phyloP scores from a whole-genome alignment of 1,140 invertebrate species.

The Chironomus striatipennis region DNA sequence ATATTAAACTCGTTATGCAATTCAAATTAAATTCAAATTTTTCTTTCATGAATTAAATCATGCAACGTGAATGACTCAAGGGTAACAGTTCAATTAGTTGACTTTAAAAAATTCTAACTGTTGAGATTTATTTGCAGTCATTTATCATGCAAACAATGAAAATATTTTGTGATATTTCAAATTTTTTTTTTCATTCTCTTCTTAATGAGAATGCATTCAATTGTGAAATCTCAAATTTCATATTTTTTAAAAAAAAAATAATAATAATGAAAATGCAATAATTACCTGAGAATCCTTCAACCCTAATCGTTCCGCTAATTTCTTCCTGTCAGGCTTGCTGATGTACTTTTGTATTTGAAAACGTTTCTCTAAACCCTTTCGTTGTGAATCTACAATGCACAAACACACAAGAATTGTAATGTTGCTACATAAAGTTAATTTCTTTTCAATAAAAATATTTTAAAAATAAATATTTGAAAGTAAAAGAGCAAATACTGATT shows the following conservation, averaged over 20 bases:
- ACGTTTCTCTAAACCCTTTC: conserved; percentile 86
- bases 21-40: conserved; percentile 22
- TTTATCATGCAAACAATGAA: conserved; percentile 8
- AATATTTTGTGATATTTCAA: not conserved
- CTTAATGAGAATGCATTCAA: not conserved
- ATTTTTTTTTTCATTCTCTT: not conserved
- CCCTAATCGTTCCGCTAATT: conserved; percentile 88
- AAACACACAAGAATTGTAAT: not conserved
- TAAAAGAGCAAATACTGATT: too few relatives aligned
- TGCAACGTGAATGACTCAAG: not conserved
- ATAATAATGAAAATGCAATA: conserved; percentile 25
- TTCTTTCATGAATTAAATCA: not conserved
- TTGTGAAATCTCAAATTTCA: not conserved
- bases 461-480: not conserved
- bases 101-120: not conserved
- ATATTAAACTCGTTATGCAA: not conserved
- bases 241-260: too few relatives aligned
- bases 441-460: not conserved
- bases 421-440: not conserved
- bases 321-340: conserved; percentile 93
- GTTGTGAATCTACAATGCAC: conserved; percentile 76
- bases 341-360: conserved; percentile 98
- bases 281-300: conserved; percentile 89
- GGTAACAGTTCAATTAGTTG: conserved; percentile 18
- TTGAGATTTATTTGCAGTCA: not conserved